Evolutionary conservation across 2,797 vertebrate genomes (phyloP).

Genomic region (Danio albolineatus): DNA sequence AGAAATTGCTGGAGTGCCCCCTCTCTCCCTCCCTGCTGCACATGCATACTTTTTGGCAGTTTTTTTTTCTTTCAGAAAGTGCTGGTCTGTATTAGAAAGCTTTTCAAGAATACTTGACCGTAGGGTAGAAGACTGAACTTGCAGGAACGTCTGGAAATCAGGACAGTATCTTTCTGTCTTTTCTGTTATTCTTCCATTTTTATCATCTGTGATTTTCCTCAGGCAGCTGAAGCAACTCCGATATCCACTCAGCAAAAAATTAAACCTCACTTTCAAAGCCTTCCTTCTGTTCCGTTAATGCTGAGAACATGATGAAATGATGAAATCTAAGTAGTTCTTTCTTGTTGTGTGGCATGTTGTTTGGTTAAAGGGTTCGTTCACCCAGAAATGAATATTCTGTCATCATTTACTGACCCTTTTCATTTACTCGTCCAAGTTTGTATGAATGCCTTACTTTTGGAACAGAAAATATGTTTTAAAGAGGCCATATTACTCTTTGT

Average conservation of each 20-base stretch:
- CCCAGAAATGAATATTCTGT: not conserved
- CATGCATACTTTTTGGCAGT: not conserved
- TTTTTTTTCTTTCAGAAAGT: constrained; percentile 48
- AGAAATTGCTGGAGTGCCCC: constrained; percentile 42
- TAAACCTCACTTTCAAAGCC: constrained; percentile 39
- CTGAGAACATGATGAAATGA: constrained; percentile 35
- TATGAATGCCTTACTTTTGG: not conserved
- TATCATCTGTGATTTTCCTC: constrained; percentile 28
- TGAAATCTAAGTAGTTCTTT: constrained; percentile 42
- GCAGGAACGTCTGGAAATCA: constrained; percentile 43
- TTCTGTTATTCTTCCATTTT: constrained; percentile 16
- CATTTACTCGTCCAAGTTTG: not conserved
- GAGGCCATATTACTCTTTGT: not conserved
- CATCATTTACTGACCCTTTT: not conserved
- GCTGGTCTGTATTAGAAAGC: constrained; percentile 53
- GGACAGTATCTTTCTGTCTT: constrained; percentile 53
- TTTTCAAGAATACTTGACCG: constrained; percentile 45
- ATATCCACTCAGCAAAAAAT: constrained; percentile 46
- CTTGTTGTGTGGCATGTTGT: constrained; percentile 9
- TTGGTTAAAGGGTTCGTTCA: constrained; percentile 12
- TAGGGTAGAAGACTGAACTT: constrained; percentile 44
- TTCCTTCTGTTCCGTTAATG: constrained; percentile 39
- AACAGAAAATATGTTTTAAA: not conserved
- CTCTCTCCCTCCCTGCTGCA: not conserved
- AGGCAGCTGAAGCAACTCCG: constrained; percentile 40